Conservation (phyloP, 2,888 invertebrate species). For the Stegana nigrithorax region DNA sequence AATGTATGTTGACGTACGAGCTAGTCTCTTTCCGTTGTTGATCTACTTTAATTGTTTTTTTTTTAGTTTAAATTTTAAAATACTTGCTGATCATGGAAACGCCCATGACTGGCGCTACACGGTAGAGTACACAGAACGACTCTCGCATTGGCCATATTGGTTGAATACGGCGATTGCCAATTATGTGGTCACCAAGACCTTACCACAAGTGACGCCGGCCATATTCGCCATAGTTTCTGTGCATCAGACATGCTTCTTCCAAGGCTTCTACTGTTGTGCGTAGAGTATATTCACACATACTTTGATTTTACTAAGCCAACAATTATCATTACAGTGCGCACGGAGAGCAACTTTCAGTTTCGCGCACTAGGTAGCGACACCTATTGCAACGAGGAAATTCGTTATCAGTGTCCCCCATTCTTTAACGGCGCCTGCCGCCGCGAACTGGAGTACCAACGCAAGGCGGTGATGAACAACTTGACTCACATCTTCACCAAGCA, state of each 20-base stretch:
- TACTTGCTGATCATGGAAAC: slow-evolving; percentile 75
- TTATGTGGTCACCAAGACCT: slow-evolving; percentile 72
- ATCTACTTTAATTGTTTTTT: background rate
- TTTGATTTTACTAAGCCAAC: slow-evolving; percentile 56
- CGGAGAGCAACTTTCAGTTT: slow-evolving; percentile 75
- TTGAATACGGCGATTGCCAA: slow-evolving; percentile 72
- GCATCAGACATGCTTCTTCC: slow-evolving; percentile 75
- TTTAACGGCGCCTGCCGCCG: slow-evolving; percentile 72
- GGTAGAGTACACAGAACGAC: slow-evolving; percentile 74
- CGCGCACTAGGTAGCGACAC: slow-evolving; percentile 69
- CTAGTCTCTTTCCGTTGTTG: background rate
- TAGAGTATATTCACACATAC: slow-evolving; percentile 36
- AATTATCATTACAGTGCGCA: slow-evolving; percentile 74
- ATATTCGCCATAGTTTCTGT: slow-evolving; percentile 73
- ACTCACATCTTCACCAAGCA: slow-evolving; percentile 52
- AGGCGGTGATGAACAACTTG: slow-evolving; percentile 66
- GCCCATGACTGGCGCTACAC: slow-evolving; percentile 79
- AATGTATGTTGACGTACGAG: slow-evolving; percentile 72
- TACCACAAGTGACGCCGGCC: slow-evolving; percentile 64
- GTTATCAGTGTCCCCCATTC: slow-evolving; percentile 75
- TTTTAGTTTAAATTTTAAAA: slow-evolving; percentile 73
- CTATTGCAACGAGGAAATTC: slow-evolving; percentile 71
- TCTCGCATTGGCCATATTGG: slow-evolving; percentile 76
- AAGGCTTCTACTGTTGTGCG: slow-evolving; percentile 74
- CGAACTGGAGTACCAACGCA: slow-evolving; percentile 70